These are phyloP conservation scores for Datnioides undecimradiatus DNA, from an alignment of 2,113 vertebrate species.

Conservation along the genomic window DNA sequence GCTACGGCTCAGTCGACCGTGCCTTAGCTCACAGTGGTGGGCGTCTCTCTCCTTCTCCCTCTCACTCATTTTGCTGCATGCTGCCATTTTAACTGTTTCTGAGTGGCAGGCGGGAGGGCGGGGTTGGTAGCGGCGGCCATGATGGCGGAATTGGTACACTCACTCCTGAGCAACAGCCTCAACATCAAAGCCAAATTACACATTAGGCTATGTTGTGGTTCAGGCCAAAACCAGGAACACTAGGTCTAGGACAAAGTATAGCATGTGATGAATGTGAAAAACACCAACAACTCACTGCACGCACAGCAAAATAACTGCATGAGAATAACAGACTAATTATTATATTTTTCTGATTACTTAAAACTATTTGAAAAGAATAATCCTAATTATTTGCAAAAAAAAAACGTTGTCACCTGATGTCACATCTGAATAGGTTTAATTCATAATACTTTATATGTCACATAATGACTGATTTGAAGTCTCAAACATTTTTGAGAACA, in stretches of 20 bases:
- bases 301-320: neutral
- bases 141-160: conserved; percentile 72
- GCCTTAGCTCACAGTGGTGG: conserved; percentile 65
- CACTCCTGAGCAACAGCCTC: conserved; percentile 68
- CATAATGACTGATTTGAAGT: too few relatives aligned
- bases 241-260: neutral
- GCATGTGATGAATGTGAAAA: neutral
- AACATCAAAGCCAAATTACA: conserved; percentile 56
- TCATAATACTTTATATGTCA: neutral
- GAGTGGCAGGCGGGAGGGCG: conserved; percentile 81
- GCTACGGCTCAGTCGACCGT: conserved; percentile 61
- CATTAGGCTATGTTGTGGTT: conserved; percentile 33
- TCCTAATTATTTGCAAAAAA: neutral
- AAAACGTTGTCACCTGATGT: neutral
- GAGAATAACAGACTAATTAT: neutral
- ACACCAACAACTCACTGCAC: neutral
- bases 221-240: conserved; percentile 29
- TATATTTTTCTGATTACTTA: neutral
- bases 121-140: conserved; percentile 79
- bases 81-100: conserved; percentile 85
- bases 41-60: conserved; percentile 69
- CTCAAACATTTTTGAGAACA: too few relatives aligned
- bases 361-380: neutral
- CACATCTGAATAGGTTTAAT: neutral
- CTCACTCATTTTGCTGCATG: conserved; percentile 79